phyloP scores from a whole-genome alignment of 2,888 invertebrate species.

The Neoascia interrupta region DNA sequence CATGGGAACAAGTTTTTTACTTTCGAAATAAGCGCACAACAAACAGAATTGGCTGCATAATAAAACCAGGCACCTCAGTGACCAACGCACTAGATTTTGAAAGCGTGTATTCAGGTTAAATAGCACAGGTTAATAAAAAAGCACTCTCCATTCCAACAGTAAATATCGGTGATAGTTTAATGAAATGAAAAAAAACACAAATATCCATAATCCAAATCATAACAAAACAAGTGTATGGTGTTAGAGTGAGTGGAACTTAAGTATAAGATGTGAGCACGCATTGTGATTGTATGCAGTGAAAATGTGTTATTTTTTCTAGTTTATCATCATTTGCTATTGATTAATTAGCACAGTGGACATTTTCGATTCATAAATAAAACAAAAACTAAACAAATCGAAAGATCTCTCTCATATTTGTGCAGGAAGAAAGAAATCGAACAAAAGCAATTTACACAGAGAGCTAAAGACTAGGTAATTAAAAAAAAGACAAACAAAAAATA shows the following conservation, averaged over 20 bases:
- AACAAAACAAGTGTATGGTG: constrained; percentile 11
- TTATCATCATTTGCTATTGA: constrained; percentile 20
- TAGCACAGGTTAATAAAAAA: too few relatives aligned
- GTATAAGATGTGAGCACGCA: constrained; percentile 27
- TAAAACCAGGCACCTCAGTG: too few relatives aligned
- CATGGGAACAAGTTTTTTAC: too few relatives aligned
- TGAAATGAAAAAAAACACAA: neutral
- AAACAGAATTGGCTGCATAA: too few relatives aligned
- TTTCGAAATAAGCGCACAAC: too few relatives aligned
- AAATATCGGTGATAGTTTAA: constrained; percentile 34
- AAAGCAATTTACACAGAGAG: constrained; percentile 47
- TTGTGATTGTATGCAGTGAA: constrained; percentile 23
- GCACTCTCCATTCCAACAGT: constrained; percentile 47
- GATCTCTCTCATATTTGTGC: constrained; percentile 59
- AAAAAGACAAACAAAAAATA: constrained; percentile 12
- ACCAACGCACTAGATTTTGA: too few relatives aligned
- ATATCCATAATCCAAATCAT: constrained; percentile 21
- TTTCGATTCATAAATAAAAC: constrained; percentile 23
- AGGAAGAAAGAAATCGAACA: constrained; percentile 32
- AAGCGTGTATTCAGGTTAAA: neutral
- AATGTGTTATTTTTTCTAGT: constrained; percentile 25
- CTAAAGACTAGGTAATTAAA: neutral
- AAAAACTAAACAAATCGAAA: constrained; percentile 39
- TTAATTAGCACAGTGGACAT: constrained; percentile 21
- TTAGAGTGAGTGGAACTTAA: neutral